These are phyloP conservation scores for Helarctos malayanus DNA, from an alignment of 2,797 vertebrate genomes.

Conservation along the genomic window DNA sequence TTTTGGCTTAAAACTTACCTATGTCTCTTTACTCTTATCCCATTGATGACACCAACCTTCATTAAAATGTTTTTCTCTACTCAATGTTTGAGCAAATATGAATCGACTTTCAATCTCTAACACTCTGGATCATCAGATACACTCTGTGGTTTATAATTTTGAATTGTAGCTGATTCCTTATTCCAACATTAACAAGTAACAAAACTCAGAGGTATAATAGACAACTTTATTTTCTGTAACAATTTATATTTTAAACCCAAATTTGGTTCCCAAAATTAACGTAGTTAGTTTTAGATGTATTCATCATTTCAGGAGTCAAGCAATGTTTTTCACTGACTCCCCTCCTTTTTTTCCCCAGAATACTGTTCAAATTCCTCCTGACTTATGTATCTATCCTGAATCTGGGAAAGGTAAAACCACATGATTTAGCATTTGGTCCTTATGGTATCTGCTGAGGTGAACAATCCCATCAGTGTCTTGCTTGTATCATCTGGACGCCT, in stretches of 20 bases:
- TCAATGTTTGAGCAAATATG: neutral
- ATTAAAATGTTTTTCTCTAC: neutral
- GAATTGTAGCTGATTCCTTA: neutral
- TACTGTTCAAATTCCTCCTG: neutral
- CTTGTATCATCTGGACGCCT: neutral
- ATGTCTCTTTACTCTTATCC: neutral
- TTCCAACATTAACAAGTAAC: neutral
- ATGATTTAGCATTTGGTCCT: neutral
- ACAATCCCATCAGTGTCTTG: neutral
- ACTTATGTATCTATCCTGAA: neutral
- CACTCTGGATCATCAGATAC: neutral
- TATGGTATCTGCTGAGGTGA: neutral
- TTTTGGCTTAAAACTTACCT: neutral
- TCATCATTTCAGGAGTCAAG: neutral
- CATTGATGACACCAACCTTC: neutral
- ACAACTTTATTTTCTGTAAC: slow-evolving; percentile 3
- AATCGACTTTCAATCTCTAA: neutral
- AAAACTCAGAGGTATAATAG: neutral
- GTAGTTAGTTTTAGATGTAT: neutral
- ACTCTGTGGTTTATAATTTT: neutral
- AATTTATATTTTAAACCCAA: slow-evolving; percentile 9
- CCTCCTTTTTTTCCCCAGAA: neutral
- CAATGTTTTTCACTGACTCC: neutral
- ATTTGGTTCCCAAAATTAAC: slow-evolving; percentile 32
- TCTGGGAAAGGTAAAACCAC: neutral